These are phyloP conservation scores for Xylocopa sonorina DNA, from an alignment of 1,140 invertebrate species.

Conservation along the genomic window DNA sequence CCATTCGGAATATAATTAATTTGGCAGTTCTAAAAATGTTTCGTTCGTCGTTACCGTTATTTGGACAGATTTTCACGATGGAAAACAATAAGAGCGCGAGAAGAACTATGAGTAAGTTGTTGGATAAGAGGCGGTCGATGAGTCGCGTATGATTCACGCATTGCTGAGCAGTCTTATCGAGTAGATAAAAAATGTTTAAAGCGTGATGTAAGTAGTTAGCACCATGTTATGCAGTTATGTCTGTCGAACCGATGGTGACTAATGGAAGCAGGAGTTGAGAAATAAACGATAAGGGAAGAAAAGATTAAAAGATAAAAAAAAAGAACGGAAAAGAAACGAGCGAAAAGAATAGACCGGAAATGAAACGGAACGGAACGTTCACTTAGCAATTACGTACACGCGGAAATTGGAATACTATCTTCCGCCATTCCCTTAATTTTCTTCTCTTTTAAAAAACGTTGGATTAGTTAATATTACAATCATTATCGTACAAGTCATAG, in stretches of 20 bases:
- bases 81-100: constrained; percentile 51
- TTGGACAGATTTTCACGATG: constrained; percentile 51
- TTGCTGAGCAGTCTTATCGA: constrained; percentile 71
- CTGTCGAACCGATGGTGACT: constrained; percentile 61
- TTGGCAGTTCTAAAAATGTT: constrained; percentile 74
- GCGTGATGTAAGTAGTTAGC: constrained; percentile 68
- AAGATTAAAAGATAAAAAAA: neutral
- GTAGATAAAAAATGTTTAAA: constrained; percentile 61
- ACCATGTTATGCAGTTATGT: constrained; percentile 67
- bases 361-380: constrained; percentile 69
- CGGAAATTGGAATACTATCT: constrained; percentile 51
- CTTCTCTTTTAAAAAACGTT: constrained; percentile 69
- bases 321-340: constrained; percentile 31
- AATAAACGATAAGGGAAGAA: neutral
- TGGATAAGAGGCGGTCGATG: constrained; percentile 51
- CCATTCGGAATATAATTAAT: constrained; percentile 71
- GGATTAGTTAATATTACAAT: constrained; percentile 70
- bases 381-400: constrained; percentile 63
- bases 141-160: constrained; percentile 50
- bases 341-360: constrained; percentile 4
- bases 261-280: constrained; percentile 31
- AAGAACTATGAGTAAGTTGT: constrained; percentile 53
- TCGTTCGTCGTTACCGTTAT: constrained; percentile 57
- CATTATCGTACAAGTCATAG: constrained; percentile 76
- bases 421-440: constrained; percentile 50